These are phyloP conservation scores for Ibidorhyncha struthersii DNA, from an alignment of 2,113 vertebrate species.

Conservation along the genomic window DNA sequence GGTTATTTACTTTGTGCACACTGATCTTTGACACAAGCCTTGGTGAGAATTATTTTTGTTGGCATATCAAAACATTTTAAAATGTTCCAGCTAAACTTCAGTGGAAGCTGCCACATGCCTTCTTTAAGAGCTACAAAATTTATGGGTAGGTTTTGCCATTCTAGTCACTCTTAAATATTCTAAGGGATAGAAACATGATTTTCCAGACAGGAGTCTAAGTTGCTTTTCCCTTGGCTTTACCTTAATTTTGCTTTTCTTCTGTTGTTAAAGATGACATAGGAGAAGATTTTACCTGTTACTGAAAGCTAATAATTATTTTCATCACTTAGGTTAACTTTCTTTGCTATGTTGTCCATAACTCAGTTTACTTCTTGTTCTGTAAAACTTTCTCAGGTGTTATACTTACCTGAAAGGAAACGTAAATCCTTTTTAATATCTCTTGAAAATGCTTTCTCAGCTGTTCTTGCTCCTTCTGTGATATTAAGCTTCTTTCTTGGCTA, in stretches of 20 bases:
- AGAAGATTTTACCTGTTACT: not conserved
- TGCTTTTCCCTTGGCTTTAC: not conserved
- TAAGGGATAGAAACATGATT: not conserved
- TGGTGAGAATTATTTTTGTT: slow-evolving; percentile 53
- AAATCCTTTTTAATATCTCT: not conserved
- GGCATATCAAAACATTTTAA: slow-evolving; percentile 5
- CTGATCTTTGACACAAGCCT: slow-evolving; percentile 33
- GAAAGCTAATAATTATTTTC: not conserved
- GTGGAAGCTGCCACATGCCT: not conserved
- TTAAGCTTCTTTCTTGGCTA: not conserved
- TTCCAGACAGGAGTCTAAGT: not conserved
- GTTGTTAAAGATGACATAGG: not conserved
- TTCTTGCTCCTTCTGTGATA: not conserved
- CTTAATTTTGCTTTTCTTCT: not conserved
- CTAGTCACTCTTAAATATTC: not conserved
- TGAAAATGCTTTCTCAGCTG: not conserved
- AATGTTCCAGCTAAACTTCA: slow-evolving; percentile 26
- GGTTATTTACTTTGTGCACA: not conserved
- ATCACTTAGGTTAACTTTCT: not conserved
- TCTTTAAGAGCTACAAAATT: slow-evolving; percentile 19
- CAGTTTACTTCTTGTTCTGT: not conserved
- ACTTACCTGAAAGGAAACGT: not conserved
- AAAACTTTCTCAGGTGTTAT: not conserved
- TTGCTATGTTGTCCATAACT: not conserved
- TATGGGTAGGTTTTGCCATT: not conserved